Conservation (phyloP, 2,888 invertebrate species). For the Agriopis leucophaearia region DNA sequence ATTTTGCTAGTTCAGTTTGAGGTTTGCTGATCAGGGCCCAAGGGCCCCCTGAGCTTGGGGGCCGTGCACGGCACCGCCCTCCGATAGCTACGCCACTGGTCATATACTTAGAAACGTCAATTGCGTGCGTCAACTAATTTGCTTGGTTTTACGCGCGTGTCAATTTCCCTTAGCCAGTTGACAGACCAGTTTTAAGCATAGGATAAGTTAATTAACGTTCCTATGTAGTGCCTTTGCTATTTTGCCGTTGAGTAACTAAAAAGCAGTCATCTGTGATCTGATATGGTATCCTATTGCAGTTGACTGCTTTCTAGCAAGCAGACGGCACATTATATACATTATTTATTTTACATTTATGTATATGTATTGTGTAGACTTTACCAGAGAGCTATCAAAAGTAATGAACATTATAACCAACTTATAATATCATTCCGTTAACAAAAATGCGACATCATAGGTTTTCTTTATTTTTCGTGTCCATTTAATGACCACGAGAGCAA, state of each 20-base stretch:
- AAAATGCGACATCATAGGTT: background rate
- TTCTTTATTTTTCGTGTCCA: background rate
- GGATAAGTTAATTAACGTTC: too few relatives aligned
- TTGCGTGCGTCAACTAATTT: too few relatives aligned
- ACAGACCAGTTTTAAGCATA: too few relatives aligned
- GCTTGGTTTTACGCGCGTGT: too few relatives aligned
- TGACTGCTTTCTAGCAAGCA: background rate
- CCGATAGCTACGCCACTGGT: too few relatives aligned
- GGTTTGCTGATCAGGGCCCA: too few relatives aligned
- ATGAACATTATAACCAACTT: background rate
- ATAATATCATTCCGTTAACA: background rate
- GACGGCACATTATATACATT: background rate
- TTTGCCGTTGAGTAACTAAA: background rate
- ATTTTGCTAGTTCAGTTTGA: too few relatives aligned
- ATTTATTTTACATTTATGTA: background rate
- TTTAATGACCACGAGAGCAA: background rate
- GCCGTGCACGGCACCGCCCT: too few relatives aligned
- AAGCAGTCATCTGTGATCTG: constrained; percentile 1
- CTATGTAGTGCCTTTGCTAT: background rate
- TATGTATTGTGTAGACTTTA: background rate
- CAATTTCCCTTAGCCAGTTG: too few relatives aligned
- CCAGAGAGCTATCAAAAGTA: background rate
- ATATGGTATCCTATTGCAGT: background rate
- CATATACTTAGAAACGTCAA: too few relatives aligned
- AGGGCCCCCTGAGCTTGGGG: too few relatives aligned